Conservation (phyloP, 2,113 vertebrate genomes). For the Phrynocephalus versicolor region DNA sequence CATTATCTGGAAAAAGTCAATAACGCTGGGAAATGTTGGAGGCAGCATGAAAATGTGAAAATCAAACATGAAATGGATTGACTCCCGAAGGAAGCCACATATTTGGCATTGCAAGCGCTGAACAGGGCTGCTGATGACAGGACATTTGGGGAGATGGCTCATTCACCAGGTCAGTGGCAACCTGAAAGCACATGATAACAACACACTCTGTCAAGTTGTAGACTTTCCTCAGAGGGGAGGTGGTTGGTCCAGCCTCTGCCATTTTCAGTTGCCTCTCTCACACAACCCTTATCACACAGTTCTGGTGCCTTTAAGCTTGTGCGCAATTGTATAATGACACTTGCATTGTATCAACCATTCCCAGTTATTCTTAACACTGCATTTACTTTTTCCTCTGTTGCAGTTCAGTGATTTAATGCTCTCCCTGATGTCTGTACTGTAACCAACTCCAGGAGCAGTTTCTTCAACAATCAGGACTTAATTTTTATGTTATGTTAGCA, state of each 20-base stretch:
- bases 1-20: too few species aligned
- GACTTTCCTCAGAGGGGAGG: not conserved
- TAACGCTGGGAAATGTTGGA: too few species aligned
- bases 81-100: too few species aligned
- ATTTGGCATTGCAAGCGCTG: too few species aligned
- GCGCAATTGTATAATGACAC: not conserved
- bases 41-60: too few species aligned
- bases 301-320: not conserved
- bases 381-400: not conserved
- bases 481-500: not conserved
- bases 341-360: not conserved
- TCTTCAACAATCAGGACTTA: not conserved
- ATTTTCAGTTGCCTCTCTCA: not conserved
- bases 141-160: too few species aligned
- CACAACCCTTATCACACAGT: too few species aligned
- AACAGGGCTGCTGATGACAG: too few species aligned
- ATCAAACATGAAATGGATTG: too few species aligned
- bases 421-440: not conserved
- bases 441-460: not conserved
- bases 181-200: too few species aligned
- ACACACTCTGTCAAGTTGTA: not conserved
- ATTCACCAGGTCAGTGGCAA: too few species aligned
- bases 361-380: not conserved
- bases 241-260: not conserved
- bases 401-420: not conserved